phyloP scores from a whole-genome alignment of 2,888 invertebrate genomes.

The Polydesmus complanatus region DNA sequence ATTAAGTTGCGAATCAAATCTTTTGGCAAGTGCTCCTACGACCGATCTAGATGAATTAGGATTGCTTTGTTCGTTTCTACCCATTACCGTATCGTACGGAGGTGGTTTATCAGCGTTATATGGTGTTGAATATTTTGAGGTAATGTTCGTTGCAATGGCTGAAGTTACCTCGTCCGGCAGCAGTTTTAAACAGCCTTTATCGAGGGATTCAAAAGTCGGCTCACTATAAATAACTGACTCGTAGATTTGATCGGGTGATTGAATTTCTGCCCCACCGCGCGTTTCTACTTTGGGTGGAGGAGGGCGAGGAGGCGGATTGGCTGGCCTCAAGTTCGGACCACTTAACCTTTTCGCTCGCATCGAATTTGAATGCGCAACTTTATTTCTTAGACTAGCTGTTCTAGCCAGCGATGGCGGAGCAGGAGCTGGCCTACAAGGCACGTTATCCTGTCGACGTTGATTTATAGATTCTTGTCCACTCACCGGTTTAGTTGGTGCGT shows the following conservation, averaged over 20 bases:
- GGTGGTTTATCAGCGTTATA: not conserved
- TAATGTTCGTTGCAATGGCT: not conserved
- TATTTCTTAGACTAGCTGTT: conserved; percentile 55
- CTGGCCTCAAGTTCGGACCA: conserved; percentile 63
- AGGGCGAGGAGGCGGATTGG: conserved; percentile 31
- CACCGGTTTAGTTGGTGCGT: no score
- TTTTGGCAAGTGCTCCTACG: conserved; percentile 15
- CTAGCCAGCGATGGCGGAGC: conserved; percentile 49
- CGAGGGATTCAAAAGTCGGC: conserved; percentile 9
- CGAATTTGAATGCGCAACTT: conserved; percentile 65
- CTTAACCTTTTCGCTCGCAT: conserved; percentile 62
- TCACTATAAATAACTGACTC: conserved; percentile 18
- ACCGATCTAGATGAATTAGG: conserved; percentile 1
- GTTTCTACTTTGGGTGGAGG: conserved; percentile 26
- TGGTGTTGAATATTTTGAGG: not conserved
- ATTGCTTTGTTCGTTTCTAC: not conserved
- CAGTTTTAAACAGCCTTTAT: conserved; percentile 5
- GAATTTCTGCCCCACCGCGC: not conserved
- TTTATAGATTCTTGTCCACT: not conserved
- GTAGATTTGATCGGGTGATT: conserved; percentile 8
- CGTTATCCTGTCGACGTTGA: not conserved
- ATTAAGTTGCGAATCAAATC: conserved; percentile 12
- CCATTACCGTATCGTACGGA: not conserved
- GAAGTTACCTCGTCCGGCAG: not conserved
- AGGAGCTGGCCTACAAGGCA: conserved; percentile 37